Conservation (phyloP, 1,140 invertebrate genomes). For the Drosophila melanogaster region Release_6_plus_ISO1_MT NT_037436.4:8754001-8754500, state of each 20-base stretch:
- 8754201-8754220: conserved; percentile 45
- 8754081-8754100: conserved; percentile 21
- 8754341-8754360: conserved; percentile 58
- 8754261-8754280: conserved; percentile 63
- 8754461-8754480: conserved; percentile 76
- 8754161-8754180: conserved; percentile 1
- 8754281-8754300: conserved; percentile 56
- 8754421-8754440: conserved; percentile 28
- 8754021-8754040: conserved; percentile 66
- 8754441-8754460: conserved; percentile 23
- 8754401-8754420: conserved; percentile 5
- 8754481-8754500: conserved; percentile 84
- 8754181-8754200: conserved; percentile 18
- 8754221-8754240: conserved; percentile 75
- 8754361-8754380: conserved; percentile 17
- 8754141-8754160: conserved; percentile 23
- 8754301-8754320: conserved; percentile 40
- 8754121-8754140: not conserved
- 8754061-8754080: conserved; percentile 10
- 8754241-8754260: conserved; percentile 80
- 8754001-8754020: conserved; percentile 23
- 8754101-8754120: conserved; percentile 30
- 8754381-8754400: conserved; percentile 12
- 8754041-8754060: conserved; percentile 76
- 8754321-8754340: conserved; percentile 38